A percentile compares a stretch with the other conserved stretches of the same genome.
Conservation (phyloP, 2,888 invertebrate species). For the Pandemis cinnamomeana region DNA sequence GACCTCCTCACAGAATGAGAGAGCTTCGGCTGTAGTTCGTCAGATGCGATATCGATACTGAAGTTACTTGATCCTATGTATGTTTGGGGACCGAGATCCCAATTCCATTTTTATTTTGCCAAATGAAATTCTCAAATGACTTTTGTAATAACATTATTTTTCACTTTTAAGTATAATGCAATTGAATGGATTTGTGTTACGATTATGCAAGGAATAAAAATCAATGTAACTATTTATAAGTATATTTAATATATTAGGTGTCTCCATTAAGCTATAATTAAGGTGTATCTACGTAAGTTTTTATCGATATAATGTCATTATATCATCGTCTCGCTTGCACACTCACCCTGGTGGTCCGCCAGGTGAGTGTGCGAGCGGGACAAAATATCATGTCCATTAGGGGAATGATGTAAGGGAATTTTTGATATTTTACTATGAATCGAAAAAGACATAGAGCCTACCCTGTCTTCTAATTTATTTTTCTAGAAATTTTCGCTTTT, state of each 20-base stretch:
- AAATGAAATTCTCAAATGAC: slow-evolving; percentile 40
- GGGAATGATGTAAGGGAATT: slow-evolving; percentile 78
- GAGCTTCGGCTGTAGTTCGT: neutral
- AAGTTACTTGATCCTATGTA: slow-evolving; percentile 4
- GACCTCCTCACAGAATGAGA: too few relatives aligned
- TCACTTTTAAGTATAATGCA: slow-evolving; percentile 38
- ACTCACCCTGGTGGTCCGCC: slow-evolving; percentile 43
- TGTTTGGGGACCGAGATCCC: neutral
- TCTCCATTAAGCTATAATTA: slow-evolving; percentile 77
- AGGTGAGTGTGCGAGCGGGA: slow-evolving; percentile 58
- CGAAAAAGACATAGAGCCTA: slow-evolving; percentile 79
- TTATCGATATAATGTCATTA: slow-evolving; percentile 76
- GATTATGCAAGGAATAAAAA: slow-evolving; percentile 55
- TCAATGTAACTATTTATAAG: slow-evolving; percentile 77
- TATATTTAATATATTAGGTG: slow-evolving; percentile 81
- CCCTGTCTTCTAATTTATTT: slow-evolving; percentile 70
- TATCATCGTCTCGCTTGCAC: slow-evolving; percentile 64
- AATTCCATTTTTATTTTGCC: slow-evolving; percentile 16
- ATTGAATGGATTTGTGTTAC: slow-evolving; percentile 60
- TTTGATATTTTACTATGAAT: slow-evolving; percentile 84
- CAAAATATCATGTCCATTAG: slow-evolving; percentile 76
- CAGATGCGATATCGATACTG: slow-evolving; percentile 16
- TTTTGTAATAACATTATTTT: slow-evolving; percentile 39
- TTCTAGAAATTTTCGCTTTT: slow-evolving; percentile 68
- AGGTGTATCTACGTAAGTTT: slow-evolving; percentile 78